Conservation (phyloP, 1,140 invertebrate genomes). For the Geopemphigus sp. region DNA sequence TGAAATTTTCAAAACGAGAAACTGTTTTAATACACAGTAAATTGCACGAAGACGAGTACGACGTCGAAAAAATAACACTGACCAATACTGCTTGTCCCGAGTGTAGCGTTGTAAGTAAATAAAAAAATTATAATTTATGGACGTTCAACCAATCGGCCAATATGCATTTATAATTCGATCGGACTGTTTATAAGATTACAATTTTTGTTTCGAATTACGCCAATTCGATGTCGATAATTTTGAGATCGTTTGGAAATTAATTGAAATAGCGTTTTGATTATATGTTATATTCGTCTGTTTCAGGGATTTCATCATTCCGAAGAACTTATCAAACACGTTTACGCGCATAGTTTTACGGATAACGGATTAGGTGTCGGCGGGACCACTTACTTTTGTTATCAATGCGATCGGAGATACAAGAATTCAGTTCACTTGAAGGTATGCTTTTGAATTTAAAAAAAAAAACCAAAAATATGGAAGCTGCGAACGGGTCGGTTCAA, state of each 20-base stretch:
- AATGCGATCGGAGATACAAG: slow-evolving; percentile 20
- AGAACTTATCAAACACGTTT: slow-evolving; percentile 61
- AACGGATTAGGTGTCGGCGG: slow-evolving; percentile 51
- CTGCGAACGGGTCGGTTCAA: too few species aligned
- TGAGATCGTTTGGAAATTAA: too few species aligned
- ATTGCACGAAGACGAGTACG: slow-evolving; percentile 27
- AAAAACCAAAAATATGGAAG: too few species aligned
- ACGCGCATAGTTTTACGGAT: slow-evolving; percentile 58
- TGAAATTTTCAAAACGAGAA: slow-evolving; percentile 38
- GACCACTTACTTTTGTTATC: slow-evolving; percentile 5
- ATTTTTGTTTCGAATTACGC: too few species aligned
- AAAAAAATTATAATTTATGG: too few species aligned
- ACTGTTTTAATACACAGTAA: slow-evolving; percentile 17
- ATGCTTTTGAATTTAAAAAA: background rate
- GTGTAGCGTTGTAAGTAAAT: slow-evolving; percentile 7
- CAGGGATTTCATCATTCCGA: slow-evolving; percentile 58
- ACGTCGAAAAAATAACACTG: background rate
- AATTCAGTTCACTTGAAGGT: slow-evolving; percentile 32
- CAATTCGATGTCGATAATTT: too few species aligned
- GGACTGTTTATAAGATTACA: too few species aligned
- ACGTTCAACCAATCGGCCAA: too few species aligned
- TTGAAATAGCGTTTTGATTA: too few species aligned
- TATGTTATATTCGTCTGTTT: background rate
- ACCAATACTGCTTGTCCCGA: slow-evolving; percentile 11
- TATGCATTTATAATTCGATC: too few species aligned